Base-by-base conservation (phyloP, 1,140 invertebrate species). In the Pseudomyrmex gracilis region DNA sequence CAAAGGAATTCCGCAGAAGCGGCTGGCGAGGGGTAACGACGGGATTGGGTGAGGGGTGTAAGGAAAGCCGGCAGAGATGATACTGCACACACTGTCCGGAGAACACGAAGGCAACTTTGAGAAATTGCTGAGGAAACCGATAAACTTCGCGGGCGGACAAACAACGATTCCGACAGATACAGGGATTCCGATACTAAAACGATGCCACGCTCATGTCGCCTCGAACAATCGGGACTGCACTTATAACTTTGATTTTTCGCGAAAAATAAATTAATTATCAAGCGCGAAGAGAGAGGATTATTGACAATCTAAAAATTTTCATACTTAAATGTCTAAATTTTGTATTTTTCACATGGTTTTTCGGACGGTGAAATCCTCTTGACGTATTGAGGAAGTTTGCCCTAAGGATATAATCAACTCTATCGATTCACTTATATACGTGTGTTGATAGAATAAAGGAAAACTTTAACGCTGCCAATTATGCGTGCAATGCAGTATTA, bases 1-100 rank as follows among this genome's bases (percentile, higher is more conserved):
- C 91, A 93, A 93, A 93, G 93, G 93, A 91, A 93, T 93, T 93
- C 91, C 90, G 51, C 73, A 57, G 45, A 76, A 88, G 80, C 34
- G 64, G 73, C 43, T 51, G 24, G 34, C n/a, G 43, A 34, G 61
- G 34, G 53, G 55, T 58, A 43, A 51, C 68, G 78, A 73, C 34
- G 34, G 61, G 43, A 20, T 49, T 34, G 51, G 66, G 82, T 53
- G 7, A 73, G 12, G 15, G 77, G 68, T 76, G 17, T n/a, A 13
- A 43, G 22, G 55, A 55, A 68, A 55, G 64, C 24, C 2, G 45
- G 24, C 63, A 63, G 61, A 13, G 58, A 86, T 64, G 66, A 87
- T 87, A 67, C 82, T 47, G 80, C 67, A 66, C 74, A 74, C 85
- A 53, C 77, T 77, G 82, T 82, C 64, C 60, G 45, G 60, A 20